These are phyloP conservation scores for Crocidura indochinensis DNA, from an alignment of 2,797 vertebrate genomes.

Conservation along the genomic window DNA sequence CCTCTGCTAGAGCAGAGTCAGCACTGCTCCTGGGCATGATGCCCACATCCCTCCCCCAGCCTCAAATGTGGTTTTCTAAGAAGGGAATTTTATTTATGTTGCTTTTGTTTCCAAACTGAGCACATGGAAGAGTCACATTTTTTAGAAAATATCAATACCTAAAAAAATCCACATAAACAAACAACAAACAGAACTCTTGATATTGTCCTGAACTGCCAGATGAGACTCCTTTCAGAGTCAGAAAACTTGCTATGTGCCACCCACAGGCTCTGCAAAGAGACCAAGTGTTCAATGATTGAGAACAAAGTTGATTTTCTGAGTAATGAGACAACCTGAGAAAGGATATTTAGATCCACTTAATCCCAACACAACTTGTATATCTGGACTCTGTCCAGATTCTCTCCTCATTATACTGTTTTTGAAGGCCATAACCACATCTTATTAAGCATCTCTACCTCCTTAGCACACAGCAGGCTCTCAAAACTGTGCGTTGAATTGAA, in stretches of 20 bases:
- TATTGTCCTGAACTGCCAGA: not conserved
- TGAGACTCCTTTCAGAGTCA: not conserved
- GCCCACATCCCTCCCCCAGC: not conserved
- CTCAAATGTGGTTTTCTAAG: not conserved
- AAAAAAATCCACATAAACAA: not conserved
- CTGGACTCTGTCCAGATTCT: not conserved
- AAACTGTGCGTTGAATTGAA: not conserved
- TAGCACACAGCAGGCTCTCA: slow-evolving; percentile 16
- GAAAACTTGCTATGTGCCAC: not conserved
- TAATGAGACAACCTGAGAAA: not conserved
- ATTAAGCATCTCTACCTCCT: not conserved
- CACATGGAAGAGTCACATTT: too few species aligned
- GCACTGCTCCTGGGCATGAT: not conserved
- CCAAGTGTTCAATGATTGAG: not conserved
- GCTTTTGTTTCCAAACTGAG: not conserved
- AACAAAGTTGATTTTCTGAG: not conserved
- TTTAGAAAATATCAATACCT: slow-evolving; percentile 6
- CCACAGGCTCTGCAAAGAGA: not conserved
- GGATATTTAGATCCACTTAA: not conserved
- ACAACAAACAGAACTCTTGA: not conserved
- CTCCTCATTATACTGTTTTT: not conserved
- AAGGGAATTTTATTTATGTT: not conserved
- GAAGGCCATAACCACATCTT: not conserved
- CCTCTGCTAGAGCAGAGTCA: not conserved
- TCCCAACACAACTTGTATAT: not conserved